These are phyloP conservation scores for Meiosimyza decipiens DNA, from an alignment of 2,888 invertebrate species.

Conservation along the genomic window DNA sequence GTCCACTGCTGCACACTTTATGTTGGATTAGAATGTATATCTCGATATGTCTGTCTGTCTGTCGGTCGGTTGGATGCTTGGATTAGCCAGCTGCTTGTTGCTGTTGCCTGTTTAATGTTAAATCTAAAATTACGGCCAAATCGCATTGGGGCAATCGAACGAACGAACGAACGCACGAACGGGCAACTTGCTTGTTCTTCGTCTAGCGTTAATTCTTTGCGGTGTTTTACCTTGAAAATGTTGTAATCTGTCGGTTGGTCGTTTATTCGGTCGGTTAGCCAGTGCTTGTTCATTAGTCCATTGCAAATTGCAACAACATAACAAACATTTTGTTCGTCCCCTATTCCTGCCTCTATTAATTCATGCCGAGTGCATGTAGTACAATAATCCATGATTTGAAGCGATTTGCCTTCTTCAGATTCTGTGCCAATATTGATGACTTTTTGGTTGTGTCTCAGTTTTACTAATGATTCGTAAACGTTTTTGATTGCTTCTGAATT, in stretches of 20 bases:
- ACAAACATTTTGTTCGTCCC: slow-evolving; percentile 13
- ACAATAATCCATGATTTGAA: background rate
- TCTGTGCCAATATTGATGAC: slow-evolving; percentile 16
- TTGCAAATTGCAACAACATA: slow-evolving; percentile 32
- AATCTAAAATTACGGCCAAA: too few species aligned
- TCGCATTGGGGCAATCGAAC: too few species aligned
- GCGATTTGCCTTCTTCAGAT: background rate
- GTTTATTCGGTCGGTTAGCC: background rate
- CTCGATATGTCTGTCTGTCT: too few species aligned
- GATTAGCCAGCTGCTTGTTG: too few species aligned
- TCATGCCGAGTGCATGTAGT: background rate
- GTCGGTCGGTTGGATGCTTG: too few species aligned
- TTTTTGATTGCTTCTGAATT: slow-evolving; percentile 32
- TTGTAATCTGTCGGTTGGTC: slow-evolving; percentile 22
- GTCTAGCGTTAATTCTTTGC: background rate
- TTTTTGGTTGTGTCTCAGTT: slow-evolving; percentile 12
- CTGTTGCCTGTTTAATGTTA: too few species aligned
- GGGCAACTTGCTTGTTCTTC: slow-evolving; percentile 11
- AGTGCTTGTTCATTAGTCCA: slow-evolving; percentile 41
- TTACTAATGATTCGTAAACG: slow-evolving; percentile 29
- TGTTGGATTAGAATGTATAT: too few species aligned
- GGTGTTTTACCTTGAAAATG: slow-evolving; percentile 24
- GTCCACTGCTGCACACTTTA: too few species aligned
- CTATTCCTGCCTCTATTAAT: background rate
- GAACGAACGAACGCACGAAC: too few species aligned